Base-by-base conservation (phyloP, 2,797 vertebrate genomes). In the Erpetoichthys calabaricus region DNA sequence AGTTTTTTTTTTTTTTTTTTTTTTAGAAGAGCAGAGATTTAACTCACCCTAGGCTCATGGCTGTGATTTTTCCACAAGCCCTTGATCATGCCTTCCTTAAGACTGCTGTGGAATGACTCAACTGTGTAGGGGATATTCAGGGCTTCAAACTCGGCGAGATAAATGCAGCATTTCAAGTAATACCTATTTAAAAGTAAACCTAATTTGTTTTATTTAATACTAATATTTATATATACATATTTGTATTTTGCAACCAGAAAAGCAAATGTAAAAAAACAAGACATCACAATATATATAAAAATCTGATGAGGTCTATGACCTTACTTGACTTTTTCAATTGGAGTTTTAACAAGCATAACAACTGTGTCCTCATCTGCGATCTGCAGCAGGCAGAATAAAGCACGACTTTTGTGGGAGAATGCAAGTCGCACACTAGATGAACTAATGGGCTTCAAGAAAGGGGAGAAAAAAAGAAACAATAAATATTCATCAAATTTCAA, bases 21-120 rank as follows among this genome's bases (percentile, higher is more conserved):
- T 55, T 42, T 44, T 55, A 45, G 6, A 2, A 41, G 56, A 3
- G 0, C 0, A 3, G 55, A 9, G 57, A 60, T 59, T 47, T 46
- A 6, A 9, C 65, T 5, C 77, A 98, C 96, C 81, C 80, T 88
- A 49, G 92, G 82, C 60, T 98, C 90, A 0, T 96, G 90, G 62
- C 85, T 94, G 75, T 97, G 96, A 67, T 98, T 99, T 64, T 94
- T 99, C 95, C 94, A 99, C 0, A 99, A 75, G 3, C 95, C 94
- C 69, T 98, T 99, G 57, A 97, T 83, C 80, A 99, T 85, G 46
- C 92, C 96, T 64, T 98, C 93, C 70, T 99, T 99, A 1, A 94
- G 87, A 58, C 89, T 90, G 62, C 70, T 90, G 64, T 88, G 81
- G 65, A 99, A 98, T 3, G 90, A 86, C 68, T 91, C 88, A n/a